These are phyloP conservation scores for Trilocha varians DNA, from an alignment of 2,888 invertebrate species.

Conservation along the genomic window DNA sequence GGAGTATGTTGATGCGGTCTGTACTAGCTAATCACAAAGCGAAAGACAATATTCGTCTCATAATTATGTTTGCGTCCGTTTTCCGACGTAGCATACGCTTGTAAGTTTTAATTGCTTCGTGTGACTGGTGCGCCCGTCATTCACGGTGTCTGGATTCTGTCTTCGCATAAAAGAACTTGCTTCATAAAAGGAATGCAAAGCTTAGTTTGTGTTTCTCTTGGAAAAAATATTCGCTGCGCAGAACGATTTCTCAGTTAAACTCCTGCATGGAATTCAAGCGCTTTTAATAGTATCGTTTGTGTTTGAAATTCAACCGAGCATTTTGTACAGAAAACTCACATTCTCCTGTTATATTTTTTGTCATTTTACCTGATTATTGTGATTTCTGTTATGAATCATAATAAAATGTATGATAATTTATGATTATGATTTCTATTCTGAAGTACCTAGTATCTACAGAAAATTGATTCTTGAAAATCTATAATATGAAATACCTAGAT, in stretches of 20 bases:
- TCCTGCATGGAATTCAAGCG: too few relatives aligned
- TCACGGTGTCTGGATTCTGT: constrained; percentile 27
- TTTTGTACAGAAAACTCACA: too few relatives aligned
- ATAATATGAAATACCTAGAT: too few relatives aligned
- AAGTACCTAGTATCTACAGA: too few relatives aligned
- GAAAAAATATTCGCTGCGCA: constrained; percentile 29
- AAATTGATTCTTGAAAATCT: too few relatives aligned
- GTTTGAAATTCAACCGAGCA: neutral
- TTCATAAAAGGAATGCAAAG: constrained; percentile 30
- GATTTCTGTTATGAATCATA: too few relatives aligned
- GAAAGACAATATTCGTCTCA: constrained; percentile 13
- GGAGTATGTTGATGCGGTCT: constrained; percentile 2
- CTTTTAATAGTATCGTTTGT: neutral
- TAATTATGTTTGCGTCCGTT: constrained; percentile 26
- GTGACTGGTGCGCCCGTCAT: constrained; percentile 27
- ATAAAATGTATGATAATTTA: too few relatives aligned
- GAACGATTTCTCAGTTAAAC: constrained; percentile 29
- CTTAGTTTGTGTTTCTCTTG: constrained; percentile 28
- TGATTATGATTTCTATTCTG: too few relatives aligned
- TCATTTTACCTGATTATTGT: too few relatives aligned
- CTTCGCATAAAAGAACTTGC: constrained; percentile 38
- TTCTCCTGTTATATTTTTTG: too few relatives aligned
- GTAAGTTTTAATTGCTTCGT: constrained; percentile 50
- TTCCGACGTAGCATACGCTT: constrained; percentile 18
- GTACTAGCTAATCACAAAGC: constrained; percentile 10